phyloP scores from a whole-genome alignment of 2,113 vertebrate species.

The Condylura cristata region DNA sequence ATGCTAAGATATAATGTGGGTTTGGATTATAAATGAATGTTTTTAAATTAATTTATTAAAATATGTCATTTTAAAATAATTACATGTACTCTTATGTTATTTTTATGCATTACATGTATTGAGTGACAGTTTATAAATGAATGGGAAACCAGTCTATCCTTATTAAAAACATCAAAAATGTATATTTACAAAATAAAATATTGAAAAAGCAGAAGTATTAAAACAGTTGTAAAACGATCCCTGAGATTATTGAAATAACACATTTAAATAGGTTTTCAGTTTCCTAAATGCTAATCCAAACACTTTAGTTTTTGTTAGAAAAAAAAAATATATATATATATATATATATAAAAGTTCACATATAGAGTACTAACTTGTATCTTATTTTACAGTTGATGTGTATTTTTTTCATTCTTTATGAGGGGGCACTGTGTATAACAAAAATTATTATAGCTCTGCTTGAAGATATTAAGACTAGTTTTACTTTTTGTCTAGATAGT shows the following conservation, averaged over 20 bases:
- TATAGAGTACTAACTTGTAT: neutral
- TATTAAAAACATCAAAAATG: neutral
- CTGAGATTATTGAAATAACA: neutral
- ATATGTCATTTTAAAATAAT: neutral
- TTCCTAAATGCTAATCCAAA: neutral
- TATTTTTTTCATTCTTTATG: slow-evolving; percentile 23
- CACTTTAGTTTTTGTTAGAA: neutral
- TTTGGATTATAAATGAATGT: neutral
- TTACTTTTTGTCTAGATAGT: neutral
- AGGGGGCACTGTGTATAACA: neutral
- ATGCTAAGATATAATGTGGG: too few species aligned
- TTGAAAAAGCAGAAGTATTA: neutral
- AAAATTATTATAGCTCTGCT: neutral
- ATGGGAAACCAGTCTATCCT: neutral
- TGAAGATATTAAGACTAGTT: neutral
- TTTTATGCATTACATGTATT: neutral
- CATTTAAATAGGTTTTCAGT: neutral
- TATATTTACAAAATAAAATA: neutral
- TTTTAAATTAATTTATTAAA: neutral
- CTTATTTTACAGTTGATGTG: neutral
- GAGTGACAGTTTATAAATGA: neutral
- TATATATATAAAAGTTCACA: neutral
- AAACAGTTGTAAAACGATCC: neutral
- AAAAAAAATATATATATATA: too few species aligned
- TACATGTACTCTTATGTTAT: neutral